A percentile compares a stretch with the other conserved stretches of the same genome.
Evolutionary conservation across 2,113 vertebrate species (phyloP).

Genomic region (Ranitomeya imitator): DNA sequence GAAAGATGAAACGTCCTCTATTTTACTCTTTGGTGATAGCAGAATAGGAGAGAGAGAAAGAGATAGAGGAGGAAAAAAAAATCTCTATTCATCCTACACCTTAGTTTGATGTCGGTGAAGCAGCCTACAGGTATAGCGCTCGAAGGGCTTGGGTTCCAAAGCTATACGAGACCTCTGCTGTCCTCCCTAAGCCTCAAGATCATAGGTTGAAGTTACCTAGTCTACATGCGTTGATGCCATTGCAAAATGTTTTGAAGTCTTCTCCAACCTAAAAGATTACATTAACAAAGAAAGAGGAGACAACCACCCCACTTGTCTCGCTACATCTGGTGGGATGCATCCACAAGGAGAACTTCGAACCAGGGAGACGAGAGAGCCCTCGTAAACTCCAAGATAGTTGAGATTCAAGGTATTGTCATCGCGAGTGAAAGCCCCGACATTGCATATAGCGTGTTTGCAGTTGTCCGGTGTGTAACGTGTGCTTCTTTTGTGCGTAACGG

Average conservation of each 20-base stretch:
- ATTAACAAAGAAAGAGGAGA: not conserved
- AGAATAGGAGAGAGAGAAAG: slow-evolving; percentile 46
- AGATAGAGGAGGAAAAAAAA: not conserved
- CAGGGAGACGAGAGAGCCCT: slow-evolving; percentile 21
- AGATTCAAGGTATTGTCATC: slow-evolving; percentile 43
- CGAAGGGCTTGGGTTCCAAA: slow-evolving; percentile 14
- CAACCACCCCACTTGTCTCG: not conserved
- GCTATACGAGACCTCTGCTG: not conserved
- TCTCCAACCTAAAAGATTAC: not conserved
- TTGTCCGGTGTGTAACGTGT: not conserved
- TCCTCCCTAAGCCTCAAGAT: not conserved
- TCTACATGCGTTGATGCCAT: not conserved
- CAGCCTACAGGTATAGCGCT: slow-evolving; percentile 44
- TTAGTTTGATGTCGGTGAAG: slow-evolving; percentile 40
- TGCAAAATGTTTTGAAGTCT: slow-evolving; percentile 4
- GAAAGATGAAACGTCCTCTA: slow-evolving; percentile 55
- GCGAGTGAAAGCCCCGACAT: not conserved
- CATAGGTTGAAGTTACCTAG: slow-evolving; percentile 8
- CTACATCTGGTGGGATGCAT: slow-evolving; percentile 46
- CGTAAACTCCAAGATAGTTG: not conserved
- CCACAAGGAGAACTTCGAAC: slow-evolving; percentile 27
- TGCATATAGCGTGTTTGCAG: not conserved
- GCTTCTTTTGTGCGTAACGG: not conserved
- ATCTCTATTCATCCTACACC: slow-evolving; percentile 45
- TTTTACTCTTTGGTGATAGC: slow-evolving; percentile 55